phyloP scores from a whole-genome alignment of 1,140 invertebrate genomes.

The Bombus superbus region DNA sequence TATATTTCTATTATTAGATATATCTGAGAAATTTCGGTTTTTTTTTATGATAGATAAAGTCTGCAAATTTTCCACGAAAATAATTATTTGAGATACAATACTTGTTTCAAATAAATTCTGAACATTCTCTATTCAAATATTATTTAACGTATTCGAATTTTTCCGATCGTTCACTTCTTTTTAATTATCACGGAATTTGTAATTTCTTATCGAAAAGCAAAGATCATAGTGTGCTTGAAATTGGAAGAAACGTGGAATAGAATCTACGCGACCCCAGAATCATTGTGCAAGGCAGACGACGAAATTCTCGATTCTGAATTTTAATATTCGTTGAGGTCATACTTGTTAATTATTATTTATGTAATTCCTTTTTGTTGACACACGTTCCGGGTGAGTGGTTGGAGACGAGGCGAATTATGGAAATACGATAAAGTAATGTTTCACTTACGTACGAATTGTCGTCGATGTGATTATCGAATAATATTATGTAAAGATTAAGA shows the following conservation, averaged over 20 bases:
- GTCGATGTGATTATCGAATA: background rate
- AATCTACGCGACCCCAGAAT: background rate
- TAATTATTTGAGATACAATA: too few relatives aligned
- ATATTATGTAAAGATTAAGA: background rate
- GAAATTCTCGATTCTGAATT: background rate
- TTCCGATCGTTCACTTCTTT: too few relatives aligned
- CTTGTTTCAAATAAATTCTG: too few relatives aligned
- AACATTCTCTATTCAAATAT: too few relatives aligned
- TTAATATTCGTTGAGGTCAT: background rate
- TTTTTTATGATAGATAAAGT: too few relatives aligned
- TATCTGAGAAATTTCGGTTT: too few relatives aligned
- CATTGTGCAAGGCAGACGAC: background rate
- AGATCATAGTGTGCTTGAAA: too few relatives aligned
- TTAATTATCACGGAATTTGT: background rate
- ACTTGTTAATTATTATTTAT: slow-evolving; percentile 16
- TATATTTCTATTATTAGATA: too few relatives aligned
- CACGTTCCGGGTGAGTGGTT: background rate
- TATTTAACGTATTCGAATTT: too few relatives aligned
- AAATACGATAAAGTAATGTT: background rate
- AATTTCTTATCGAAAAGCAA: background rate
- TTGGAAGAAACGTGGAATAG: background rate
- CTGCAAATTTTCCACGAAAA: too few relatives aligned
- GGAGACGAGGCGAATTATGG: background rate
- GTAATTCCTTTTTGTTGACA: background rate
- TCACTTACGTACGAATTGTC: background rate